Evolutionary conservation across 1,140 invertebrate species (phyloP).

Genomic region (Drosophila novamexicana): DNA sequence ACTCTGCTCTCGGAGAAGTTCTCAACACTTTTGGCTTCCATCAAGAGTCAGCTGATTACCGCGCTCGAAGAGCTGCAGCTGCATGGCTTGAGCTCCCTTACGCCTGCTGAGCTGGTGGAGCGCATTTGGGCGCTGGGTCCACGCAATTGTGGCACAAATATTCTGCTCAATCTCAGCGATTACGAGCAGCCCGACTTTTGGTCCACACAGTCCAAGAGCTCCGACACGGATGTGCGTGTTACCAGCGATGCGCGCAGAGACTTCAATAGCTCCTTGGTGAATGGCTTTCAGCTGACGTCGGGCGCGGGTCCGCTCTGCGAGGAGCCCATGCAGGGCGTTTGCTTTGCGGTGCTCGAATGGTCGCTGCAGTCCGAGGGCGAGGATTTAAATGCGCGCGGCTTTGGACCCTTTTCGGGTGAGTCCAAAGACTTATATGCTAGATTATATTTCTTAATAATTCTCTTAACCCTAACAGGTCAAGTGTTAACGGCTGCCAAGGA

Average conservation of each 20-base stretch:
- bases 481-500: slow-evolving; percentile 96
- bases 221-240: slow-evolving; percentile 52
- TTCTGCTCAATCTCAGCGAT: slow-evolving; percentile 91
- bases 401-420: slow-evolving; percentile 86
- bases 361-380: slow-evolving; percentile 85
- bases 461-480: slow-evolving; percentile 88
- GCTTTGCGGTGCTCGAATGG: slow-evolving; percentile 95
- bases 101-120: slow-evolving; percentile 85
- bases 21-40: slow-evolving; percentile 59
- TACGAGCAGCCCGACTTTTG: slow-evolving; percentile 84
- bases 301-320: slow-evolving; percentile 96
- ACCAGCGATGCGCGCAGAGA: slow-evolving; percentile 85
- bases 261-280: slow-evolving; percentile 93
- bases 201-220: slow-evolving; percentile 41
- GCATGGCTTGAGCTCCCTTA: slow-evolving; percentile 46
- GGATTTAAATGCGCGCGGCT: slow-evolving; percentile 84
- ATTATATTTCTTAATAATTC: not conserved
- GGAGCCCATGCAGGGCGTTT: slow-evolving; percentile 97
- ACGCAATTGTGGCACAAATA: slow-evolving; percentile 94
- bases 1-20: slow-evolving; percentile 70
- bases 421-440: not conserved
- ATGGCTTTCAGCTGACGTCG: slow-evolving; percentile 97
- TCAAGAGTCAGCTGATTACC: slow-evolving; percentile 88
- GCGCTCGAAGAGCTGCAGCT: slow-evolving; percentile 85
- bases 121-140: slow-evolving; percentile 97